Conservation (phyloP, 2,888 invertebrate genomes). For the Synanthedon formicaeformis region DNA sequence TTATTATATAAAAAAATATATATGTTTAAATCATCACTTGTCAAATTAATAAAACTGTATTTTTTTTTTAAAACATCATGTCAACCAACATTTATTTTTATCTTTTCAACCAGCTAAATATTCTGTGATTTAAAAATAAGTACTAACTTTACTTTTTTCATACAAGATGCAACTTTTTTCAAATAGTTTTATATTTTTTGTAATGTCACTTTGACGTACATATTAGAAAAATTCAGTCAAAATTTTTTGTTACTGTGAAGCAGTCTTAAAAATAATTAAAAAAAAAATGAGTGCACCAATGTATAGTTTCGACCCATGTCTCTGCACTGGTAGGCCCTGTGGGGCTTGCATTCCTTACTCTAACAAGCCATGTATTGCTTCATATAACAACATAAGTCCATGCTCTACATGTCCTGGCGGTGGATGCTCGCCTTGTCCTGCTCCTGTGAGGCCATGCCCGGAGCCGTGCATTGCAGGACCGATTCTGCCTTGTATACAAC, state of each 20-base stretch:
- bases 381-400: constrained; percentile 37
- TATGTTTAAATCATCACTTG: neutral
- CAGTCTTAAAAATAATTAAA: neutral
- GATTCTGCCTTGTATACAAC: constrained; percentile 41
- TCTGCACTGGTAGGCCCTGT: constrained; percentile 45
- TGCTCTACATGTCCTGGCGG: constrained; percentile 60
- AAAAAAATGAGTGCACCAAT: constrained; percentile 56
- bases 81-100: no score
- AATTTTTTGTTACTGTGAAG: neutral
- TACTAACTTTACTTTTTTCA: neutral
- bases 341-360: constrained; percentile 54
- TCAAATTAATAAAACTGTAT: neutral
- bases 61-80: no score
- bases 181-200: neutral
- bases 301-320: constrained; percentile 59
- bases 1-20: constrained; percentile 2
- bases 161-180: neutral
- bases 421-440: constrained; percentile 57
- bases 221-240: neutral
- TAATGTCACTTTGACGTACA: neutral
- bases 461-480: constrained; percentile 39
- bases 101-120: neutral
- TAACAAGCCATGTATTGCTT: constrained; percentile 48
- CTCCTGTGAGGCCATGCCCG: constrained; percentile 54
- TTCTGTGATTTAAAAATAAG: neutral